Evolutionary conservation across 2,888 invertebrate species (phyloP).

Genomic region (Trichogramma evanescens): DNA sequence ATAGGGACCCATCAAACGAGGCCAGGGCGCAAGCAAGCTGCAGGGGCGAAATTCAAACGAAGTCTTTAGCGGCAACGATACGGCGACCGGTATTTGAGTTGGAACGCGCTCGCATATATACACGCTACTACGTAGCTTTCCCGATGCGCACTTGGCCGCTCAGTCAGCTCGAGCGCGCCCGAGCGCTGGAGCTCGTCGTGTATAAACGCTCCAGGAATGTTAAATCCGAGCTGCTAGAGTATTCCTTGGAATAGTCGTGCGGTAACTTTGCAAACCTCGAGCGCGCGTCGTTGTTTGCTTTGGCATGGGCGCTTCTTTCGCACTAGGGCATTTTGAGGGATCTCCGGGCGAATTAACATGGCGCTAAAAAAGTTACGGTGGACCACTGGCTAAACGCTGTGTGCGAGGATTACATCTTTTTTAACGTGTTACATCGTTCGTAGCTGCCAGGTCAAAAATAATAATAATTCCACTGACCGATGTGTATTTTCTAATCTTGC

Average conservation of each 20-base stretch:
- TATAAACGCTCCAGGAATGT: conserved; percentile 28
- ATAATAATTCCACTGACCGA: too few relatives aligned
- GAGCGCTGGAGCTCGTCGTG: neutral
- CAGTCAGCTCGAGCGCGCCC: neutral
- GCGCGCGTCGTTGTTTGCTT: neutral
- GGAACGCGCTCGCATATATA: neutral
- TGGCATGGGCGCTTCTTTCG: neutral
- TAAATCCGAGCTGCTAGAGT: conserved; percentile 29
- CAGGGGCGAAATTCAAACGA: too few relatives aligned
- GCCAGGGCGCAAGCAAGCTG: too few relatives aligned
- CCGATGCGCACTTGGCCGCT: neutral
- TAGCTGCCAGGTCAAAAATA: too few relatives aligned
- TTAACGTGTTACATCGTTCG: too few relatives aligned
- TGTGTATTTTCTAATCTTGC: too few relatives aligned
- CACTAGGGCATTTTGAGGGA: too few relatives aligned
- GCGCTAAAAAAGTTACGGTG: too few relatives aligned
- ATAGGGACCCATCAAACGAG: too few relatives aligned
- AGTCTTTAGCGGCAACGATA: neutral
- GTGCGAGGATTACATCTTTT: too few relatives aligned
- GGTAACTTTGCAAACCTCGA: neutral
- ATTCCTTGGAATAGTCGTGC: conserved; percentile 15
- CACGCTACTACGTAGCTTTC: neutral
- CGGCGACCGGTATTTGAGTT: conserved; percentile 14
- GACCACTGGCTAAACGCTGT: too few relatives aligned
- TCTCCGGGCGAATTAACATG: too few relatives aligned